phyloP scores from a whole-genome alignment of 2,888 invertebrate species.

The Synergus japonicus region DNA sequence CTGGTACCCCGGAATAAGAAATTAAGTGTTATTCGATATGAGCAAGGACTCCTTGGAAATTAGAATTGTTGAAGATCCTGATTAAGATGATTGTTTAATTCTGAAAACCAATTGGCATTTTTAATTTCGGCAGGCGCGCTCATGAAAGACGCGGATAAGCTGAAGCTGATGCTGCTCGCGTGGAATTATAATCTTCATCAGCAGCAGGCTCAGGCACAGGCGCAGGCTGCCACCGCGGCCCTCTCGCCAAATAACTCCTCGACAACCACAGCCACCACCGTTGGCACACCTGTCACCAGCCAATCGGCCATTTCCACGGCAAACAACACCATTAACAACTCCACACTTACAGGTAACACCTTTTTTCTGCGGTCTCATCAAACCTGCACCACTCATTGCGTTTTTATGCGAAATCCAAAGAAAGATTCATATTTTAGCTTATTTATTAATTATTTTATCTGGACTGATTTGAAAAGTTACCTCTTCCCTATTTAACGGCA shows the following conservation, averaged over 20 bases:
- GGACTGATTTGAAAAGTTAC: no score
- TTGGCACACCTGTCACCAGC: constrained; percentile 73
- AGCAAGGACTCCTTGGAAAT: constrained; percentile 10
- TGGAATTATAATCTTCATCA: constrained; percentile 91
- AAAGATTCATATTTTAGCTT: background rate
- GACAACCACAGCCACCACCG: constrained; percentile 72
- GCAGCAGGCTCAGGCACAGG: constrained; percentile 70
- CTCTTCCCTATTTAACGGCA: no score
- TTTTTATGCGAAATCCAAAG: background rate
- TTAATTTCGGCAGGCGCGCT: constrained; percentile 78
- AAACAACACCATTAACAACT: constrained; percentile 76
- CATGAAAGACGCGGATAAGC: constrained; percentile 92
- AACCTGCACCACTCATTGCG: background rate
- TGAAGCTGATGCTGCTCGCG: constrained; percentile 92
- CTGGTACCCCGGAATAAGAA: background rate
- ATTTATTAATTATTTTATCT: background rate
- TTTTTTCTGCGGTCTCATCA: constrained; percentile 56
- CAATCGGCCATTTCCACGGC: constrained; percentile 76
- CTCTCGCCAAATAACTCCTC: constrained; percentile 75
- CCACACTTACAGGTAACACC: constrained; percentile 76
- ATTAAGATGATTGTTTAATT: background rate
- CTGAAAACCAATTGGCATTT: constrained; percentile 67
- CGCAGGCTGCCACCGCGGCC: constrained; percentile 72
- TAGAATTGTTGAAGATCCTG: constrained; percentile 7
- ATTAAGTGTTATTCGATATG: background rate